These are phyloP conservation scores for Megalops atlanticus DNA, from an alignment of 2,113 vertebrate species.

Conservation along the genomic window DNA sequence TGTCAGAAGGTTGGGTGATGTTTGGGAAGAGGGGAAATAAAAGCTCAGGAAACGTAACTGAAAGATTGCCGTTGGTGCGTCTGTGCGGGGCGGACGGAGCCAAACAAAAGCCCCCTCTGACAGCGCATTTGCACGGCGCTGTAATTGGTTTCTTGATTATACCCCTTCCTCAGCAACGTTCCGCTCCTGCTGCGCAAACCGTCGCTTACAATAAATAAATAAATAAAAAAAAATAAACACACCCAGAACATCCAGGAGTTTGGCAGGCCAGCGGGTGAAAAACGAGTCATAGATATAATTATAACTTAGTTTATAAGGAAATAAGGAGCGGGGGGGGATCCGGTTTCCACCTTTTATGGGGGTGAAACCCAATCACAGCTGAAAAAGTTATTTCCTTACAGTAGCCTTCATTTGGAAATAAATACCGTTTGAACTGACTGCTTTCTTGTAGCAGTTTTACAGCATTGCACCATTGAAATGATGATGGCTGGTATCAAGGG, in stretches of 20 bases:
- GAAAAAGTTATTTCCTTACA: too few relatives aligned
- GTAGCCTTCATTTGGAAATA: not conserved
- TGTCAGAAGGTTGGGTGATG: not conserved
- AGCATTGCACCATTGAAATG: not conserved
- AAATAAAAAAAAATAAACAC: constrained; percentile 21
- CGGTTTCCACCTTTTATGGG: too few relatives aligned
- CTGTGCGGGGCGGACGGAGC: not conserved
- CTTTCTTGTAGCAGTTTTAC: not conserved
- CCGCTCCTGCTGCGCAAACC: constrained; percentile 24
- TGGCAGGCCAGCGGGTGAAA: not conserved
- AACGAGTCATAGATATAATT: constrained; percentile 19
- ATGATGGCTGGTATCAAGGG: not conserved
- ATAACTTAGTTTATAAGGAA: not conserved
- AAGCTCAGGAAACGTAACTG: not conserved
- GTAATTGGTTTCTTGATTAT: constrained; percentile 32
- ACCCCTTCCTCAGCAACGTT: not conserved
- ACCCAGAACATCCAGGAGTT: too few relatives aligned
- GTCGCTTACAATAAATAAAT: constrained; percentile 7
- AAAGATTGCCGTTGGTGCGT: not conserved
- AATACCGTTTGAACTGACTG: not conserved
- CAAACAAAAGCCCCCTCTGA: not conserved
- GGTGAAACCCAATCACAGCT: too few relatives aligned
- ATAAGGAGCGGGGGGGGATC: not conserved
- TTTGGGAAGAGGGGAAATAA: not conserved
- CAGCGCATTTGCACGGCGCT: not conserved